Evolutionary conservation across 2,888 invertebrate species (phyloP).

Genomic region (Schizotus pectinicornis): DNA sequence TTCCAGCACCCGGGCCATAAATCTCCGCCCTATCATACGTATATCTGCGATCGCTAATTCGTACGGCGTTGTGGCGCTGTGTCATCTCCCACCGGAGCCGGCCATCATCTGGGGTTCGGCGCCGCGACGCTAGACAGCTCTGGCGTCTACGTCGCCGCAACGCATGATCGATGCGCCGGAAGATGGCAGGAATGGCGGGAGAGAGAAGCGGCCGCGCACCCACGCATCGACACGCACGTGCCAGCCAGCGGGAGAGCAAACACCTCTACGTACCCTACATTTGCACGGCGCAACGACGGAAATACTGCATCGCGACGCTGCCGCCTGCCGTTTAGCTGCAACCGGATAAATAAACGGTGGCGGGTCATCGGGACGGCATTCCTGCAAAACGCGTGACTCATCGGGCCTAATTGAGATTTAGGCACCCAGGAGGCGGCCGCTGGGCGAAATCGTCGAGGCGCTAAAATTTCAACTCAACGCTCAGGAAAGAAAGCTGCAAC

Average conservation of each 20-base stretch:
- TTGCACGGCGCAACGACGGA: conserved; percentile 47
- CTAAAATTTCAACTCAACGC: no score
- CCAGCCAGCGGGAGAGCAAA: conserved; percentile 34
- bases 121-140: conserved; percentile 40
- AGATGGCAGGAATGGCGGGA: conserved; percentile 5
- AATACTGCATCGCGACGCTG: conserved; percentile 29
- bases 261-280: conserved; percentile 43
- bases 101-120: conserved; percentile 31
- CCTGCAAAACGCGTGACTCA: background rate
- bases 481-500: no score
- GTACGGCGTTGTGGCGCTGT: conserved; percentile 20
- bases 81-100: conserved; percentile 25
- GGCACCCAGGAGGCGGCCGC: no score
- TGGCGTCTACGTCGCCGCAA: conserved; percentile 7
- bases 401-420: no score
- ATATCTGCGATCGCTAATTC: conserved; percentile 40
- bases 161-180: conserved; percentile 23
- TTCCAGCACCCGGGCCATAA: conserved; percentile 23
- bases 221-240: conserved; percentile 43
- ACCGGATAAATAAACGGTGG: conserved; percentile 4
- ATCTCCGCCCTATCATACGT: conserved; percentile 34
- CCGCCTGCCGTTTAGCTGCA: conserved; percentile 7
- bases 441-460: no score
- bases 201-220: conserved; percentile 35
- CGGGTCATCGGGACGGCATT: background rate